Evolutionary conservation across 2,797 vertebrate species (phyloP), one percentile per base, ranked within the genome.

Genomic region (Epinephelus awoara): DNA sequence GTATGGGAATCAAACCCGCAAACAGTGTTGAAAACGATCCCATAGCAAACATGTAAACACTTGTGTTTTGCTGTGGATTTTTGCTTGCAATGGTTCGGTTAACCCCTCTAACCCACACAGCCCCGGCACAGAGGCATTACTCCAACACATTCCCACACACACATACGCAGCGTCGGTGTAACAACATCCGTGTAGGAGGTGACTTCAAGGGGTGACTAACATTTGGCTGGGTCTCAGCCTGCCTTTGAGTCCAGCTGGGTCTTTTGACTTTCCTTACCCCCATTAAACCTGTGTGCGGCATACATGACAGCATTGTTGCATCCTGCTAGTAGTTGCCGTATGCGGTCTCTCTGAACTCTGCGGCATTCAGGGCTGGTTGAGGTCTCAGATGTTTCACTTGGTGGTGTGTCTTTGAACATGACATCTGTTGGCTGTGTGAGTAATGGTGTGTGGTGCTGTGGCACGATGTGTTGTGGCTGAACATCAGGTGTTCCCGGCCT

Each of bases 181-280:
- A 92, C 84, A 91, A 93, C 92, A 93, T 95, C 93, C 91, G 91
- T 88, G 85, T 85, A 90, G 91, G 92, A 92, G 89, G 89, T 88
- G 84, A 92, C 89, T 91, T 94, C 90, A 94, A 91, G 84, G 86
- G 82, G 81, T 95, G 94, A 94, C 88, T 93, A 93, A 94, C 82
- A 18, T 87, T 90, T 79, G 86, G 80, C 86, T 72, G 51, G 27
- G 85, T 72, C 86, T 85, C 75, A 68, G 82, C 84, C 85, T 90
- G 82, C 86, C 88, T 93, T 93, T 93, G 92, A 93, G 81, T 87
- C 83, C 93, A 93, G 92, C 91, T 94, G 93, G 85, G 78, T 66
- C 74, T 89, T 92, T 90, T 79, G 86, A 87, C 77, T 55, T 44
- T 78, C 77, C 78, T 69, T 63, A 70, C 67, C 25, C 82, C 82